Conservation (phyloP, 2,888 invertebrate genomes). For the Cartodere bifasciata region DNA sequence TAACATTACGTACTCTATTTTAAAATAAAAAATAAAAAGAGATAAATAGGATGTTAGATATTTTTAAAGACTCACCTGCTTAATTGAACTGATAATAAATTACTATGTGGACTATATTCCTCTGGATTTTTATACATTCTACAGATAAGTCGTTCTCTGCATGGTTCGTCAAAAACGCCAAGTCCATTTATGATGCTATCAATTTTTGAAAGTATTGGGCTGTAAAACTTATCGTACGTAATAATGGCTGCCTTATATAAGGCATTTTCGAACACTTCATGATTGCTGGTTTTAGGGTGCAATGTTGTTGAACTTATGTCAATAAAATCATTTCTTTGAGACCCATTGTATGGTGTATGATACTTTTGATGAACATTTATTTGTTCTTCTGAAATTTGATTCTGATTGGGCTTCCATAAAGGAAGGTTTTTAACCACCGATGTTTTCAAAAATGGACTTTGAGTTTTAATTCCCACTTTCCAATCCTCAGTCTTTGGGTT, state of each 20-base stretch:
- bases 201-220: slow-evolving; percentile 63
- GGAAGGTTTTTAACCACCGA: too few species aligned
- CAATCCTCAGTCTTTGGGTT: too few species aligned
- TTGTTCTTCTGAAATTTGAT: too few species aligned
- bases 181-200: slow-evolving; percentile 60
- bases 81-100: slow-evolving; percentile 72
- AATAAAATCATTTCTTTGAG: too few species aligned
- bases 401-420: too few species aligned
- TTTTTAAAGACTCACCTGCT: slow-evolving; percentile 57
- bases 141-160: slow-evolving; percentile 69
- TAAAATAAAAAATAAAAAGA: slow-evolving; percentile 3
- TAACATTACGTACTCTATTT: not conserved
- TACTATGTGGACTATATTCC: slow-evolving; percentile 74
- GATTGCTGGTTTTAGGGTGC: slow-evolving; percentile 15
- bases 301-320: too few species aligned
- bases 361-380: too few species aligned
- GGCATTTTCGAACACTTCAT: slow-evolving; percentile 34
- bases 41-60: too few species aligned
- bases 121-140: slow-evolving; percentile 74
- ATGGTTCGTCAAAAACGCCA: slow-evolving; percentile 56
- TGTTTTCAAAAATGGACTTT: too few species aligned
- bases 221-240: slow-evolving; percentile 55
- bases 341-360: too few species aligned
- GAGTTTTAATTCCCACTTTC: too few species aligned
- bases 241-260: slow-evolving; percentile 28